Evolutionary conservation across 2,113 vertebrate species (phyloP).

Genomic region (Callaeas wilsoni): DNA sequence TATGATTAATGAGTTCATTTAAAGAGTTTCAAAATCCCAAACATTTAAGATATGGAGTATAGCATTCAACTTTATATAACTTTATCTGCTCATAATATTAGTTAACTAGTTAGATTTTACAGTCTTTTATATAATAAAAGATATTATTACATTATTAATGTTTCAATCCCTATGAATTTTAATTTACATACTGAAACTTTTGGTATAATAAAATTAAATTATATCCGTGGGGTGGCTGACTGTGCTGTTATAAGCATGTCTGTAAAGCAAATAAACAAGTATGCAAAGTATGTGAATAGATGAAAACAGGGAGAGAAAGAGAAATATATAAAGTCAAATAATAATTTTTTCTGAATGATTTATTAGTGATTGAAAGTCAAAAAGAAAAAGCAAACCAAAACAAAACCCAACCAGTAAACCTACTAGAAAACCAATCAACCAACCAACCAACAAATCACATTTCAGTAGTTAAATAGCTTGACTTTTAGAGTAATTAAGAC

Average conservation of each 20-base stretch:
- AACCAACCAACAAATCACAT: neutral
- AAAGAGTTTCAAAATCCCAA: neutral
- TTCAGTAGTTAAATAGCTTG: neutral
- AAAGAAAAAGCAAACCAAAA: neutral
- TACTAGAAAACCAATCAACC: too few species aligned
- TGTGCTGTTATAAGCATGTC: neutral
- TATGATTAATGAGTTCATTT: neutral
- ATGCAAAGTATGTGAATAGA: neutral
- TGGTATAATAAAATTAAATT: neutral
- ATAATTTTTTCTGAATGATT: neutral
- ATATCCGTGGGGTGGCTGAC: neutral
- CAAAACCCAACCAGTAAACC: neutral
- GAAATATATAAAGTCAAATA: neutral
- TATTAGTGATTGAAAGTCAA: neutral
- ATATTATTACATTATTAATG: neutral
- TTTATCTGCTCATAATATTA: neutral
- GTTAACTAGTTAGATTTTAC: neutral
- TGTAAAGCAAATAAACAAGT: neutral
- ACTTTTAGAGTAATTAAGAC: neutral
- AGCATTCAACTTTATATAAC: neutral
- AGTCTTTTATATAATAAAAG: neutral
- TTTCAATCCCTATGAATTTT: neutral
- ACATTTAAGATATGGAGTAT: neutral
- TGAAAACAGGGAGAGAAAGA: neutral
- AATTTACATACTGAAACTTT: neutral